Evolutionary conservation across 2,113 vertebrate species (phyloP), one percentile per base, ranked within the genome.

Genomic region (Puma concolor): DNA sequence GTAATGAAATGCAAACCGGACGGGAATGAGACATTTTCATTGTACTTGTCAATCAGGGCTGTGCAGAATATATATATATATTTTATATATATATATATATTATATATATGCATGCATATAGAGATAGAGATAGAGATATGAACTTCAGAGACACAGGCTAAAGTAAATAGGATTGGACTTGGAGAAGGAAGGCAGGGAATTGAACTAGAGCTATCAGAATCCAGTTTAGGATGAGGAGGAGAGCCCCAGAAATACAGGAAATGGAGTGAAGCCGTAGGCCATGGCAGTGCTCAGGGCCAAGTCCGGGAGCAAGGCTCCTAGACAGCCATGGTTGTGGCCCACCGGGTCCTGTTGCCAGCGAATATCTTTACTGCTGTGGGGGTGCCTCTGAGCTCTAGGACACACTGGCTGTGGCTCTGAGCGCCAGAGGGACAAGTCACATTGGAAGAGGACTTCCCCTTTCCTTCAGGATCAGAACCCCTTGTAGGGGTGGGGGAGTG

Each of bases 1-100:
- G 98, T 98, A 98, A 99, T 98, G 98, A 98, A 99, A 99, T 98
- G 98, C 98, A 98, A 98, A 98, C 97, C 95, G 96, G 98, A 97
- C 94, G 86, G 94, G 96, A 98, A 98, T 84, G 98, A 98, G 98
- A 97, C 98, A 88, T 98, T 98, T 98, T 98, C 98, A 98, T 98
- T 98, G 98, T 96, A 96, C 96, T 97, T 98, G 98, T 98, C 99
- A 98, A 95, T 99, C 98, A 98, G 94, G 86, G 10, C 89, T 96
- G 71, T 88, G 89, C 72, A 91, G 87, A 82, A 29, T 38, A 44
- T 44, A 44, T 44, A 44, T 44, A 44, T 44, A 41, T 1, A 38
- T 8, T 76, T 10, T 88, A 15, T 57, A 38, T 8, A 44, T 44
- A 44, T 44, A 44, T 44, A 7, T 44, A 44, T 44, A 44, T n/a